A percentile compares a stretch with the other conserved stretches of the same genome.
Evolutionary conservation across 2,113 vertebrate species (phyloP).

Genomic region (Chionomys nivalis): DNA sequence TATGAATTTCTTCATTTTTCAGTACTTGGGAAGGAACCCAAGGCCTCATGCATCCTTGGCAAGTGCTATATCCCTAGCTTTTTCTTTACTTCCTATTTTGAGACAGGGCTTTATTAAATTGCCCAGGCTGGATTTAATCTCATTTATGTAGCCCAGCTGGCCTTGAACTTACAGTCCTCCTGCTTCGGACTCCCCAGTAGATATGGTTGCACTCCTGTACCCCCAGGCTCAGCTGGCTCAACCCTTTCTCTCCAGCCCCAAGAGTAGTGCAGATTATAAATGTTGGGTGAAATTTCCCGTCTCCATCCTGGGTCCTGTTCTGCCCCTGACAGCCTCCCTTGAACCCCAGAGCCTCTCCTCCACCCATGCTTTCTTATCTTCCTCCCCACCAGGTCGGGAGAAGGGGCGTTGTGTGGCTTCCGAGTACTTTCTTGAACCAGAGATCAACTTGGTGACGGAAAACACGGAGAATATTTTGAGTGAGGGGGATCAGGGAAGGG

Average conservation of each 20-base stretch:
- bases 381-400: constrained; percentile 87
- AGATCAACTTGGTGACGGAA: constrained; percentile 95
- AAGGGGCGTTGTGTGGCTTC: constrained; percentile 94
- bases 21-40: not conserved
- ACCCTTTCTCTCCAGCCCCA: not conserved
- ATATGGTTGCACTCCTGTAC: not conserved
- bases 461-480: constrained; percentile 96
- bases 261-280: not conserved
- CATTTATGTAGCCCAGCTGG: not conserved
- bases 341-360: not conserved
- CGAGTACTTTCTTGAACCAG: constrained; percentile 94
- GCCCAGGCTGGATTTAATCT: not conserved
- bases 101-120: not conserved
- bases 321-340: too few species aligned
- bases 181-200: not conserved
- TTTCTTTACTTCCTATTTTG: not conserved
- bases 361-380: not conserved
- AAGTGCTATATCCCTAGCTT: not conserved
- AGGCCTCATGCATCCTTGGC: not conserved
- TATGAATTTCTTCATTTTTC: not conserved
- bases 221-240: not conserved
- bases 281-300: not conserved
- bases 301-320: not conserved
- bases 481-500: constrained; percentile 82
- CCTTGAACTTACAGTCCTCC: not conserved